phyloP scores from a whole-genome alignment of 2,888 invertebrate species.

The Brachyopa scutellaris region DNA sequence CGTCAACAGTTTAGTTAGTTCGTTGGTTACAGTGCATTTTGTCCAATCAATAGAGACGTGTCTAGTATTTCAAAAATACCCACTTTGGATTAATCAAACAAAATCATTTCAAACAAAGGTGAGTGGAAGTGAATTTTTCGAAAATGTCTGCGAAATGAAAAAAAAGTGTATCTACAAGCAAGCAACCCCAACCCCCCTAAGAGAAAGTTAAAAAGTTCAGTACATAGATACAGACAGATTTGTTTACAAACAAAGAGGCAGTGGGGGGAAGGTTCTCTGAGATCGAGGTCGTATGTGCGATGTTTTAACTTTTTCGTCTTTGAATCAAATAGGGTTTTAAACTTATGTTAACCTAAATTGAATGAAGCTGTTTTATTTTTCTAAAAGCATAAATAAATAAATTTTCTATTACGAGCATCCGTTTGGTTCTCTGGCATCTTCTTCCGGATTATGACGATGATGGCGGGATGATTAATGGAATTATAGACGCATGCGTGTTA shows the following conservation, averaged over 20 bases:
- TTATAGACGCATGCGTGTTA: slow-evolving; percentile 51
- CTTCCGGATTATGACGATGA: slow-evolving; percentile 49
- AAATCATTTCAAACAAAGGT: slow-evolving; percentile 13
- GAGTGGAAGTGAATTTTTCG: background rate
- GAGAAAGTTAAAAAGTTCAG: slow-evolving; percentile 40
- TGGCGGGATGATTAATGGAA: slow-evolving; percentile 68
- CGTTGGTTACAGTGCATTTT: slow-evolving; percentile 41
- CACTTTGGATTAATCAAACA: slow-evolving; percentile 38
- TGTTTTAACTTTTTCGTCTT: background rate
- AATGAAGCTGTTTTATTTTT: background rate
- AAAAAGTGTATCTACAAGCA: slow-evolving; percentile 26
- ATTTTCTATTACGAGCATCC: slow-evolving; percentile 39
- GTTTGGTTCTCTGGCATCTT: slow-evolving; percentile 33
- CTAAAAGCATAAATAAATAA: background rate
- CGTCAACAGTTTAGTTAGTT: slow-evolving; percentile 62
- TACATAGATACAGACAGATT: slow-evolving; percentile 52
- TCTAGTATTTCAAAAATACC: slow-evolving; percentile 16
- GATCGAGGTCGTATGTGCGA: slow-evolving; percentile 50
- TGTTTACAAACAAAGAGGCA: slow-evolving; percentile 65
- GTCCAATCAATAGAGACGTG: slow-evolving; percentile 15
- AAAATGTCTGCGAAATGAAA: too few relatives aligned
- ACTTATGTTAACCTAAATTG: slow-evolving; percentile 41
- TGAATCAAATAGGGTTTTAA: background rate
- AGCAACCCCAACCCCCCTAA: background rate
- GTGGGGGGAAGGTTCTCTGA: background rate